Base-by-base conservation (phyloP, 2,888 invertebrate genomes). In the Parnassius mnemosyne region DNA sequence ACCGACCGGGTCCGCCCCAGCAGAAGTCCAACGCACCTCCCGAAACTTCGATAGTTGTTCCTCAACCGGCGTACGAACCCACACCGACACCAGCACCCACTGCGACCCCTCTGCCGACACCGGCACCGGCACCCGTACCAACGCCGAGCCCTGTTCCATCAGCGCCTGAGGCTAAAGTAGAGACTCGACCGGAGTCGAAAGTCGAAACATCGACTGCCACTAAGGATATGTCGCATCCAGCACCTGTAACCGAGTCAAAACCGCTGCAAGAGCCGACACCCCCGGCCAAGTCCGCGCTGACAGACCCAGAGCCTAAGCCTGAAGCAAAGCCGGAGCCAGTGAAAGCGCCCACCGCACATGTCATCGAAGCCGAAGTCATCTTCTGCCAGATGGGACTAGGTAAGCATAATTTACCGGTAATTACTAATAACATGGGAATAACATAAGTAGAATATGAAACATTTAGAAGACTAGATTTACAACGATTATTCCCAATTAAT, bases 341-440 rank as follows among this genome's bases (percentile, higher is more conserved):
- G 63, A 82, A 83, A 67, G 79, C 80, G 59, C 83, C 89, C 62
- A 74, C 84, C 62, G 87, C 92, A 46, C 90, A 90, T 76, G 88
- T 93, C 77, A 93, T 93, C 66, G 93, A 93, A 74, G 94, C 95
- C 52, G 94, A 94, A 76, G 94, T 94, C 69, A 94, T 95, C 75
- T 95, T 95, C 88, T 93, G 94, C 80, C 93, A 94, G 82, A 94
- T 95, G 93, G 95, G 95, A 73, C 86, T 95, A 58, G 95, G 95
- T 95, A 79, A 94, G 89, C 65, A 5, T 53, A 34, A 34, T 60
- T 12, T 50, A 16, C 7, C 46, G n/a, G 7, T n/a, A 11, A 12
- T 11, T 11, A n/a, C 46, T n/a, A 11, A 12, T n/a, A 34, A 34
- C 34, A 34, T 34, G 34, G 7, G 34, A 34, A 34, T 34, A 34